Conservation (phyloP, 2,113 vertebrate genomes). For the human region DNA sequence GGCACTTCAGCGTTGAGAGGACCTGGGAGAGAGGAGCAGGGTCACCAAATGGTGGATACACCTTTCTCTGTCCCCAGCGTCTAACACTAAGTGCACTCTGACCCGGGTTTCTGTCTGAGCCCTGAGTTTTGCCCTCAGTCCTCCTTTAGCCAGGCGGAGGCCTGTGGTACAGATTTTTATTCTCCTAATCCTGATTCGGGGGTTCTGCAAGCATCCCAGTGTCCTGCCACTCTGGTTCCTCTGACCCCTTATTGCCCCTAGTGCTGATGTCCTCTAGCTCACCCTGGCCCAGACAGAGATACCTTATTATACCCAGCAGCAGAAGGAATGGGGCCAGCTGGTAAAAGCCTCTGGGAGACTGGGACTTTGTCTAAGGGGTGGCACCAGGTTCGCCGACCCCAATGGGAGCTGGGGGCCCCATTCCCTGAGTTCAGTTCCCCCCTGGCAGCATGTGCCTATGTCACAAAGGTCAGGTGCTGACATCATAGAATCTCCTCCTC, state of each 20-base stretch:
- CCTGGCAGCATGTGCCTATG: background rate
- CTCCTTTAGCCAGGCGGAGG: background rate
- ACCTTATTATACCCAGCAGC: background rate
- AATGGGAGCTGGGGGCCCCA: slow-evolving; percentile 38
- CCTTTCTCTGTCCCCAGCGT: rapidly evolving
- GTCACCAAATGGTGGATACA: background rate
- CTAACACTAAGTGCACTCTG: background rate
- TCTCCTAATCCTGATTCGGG: background rate
- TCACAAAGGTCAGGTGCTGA: slow-evolving; percentile 68
- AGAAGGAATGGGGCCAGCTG: background rate
- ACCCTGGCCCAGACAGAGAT: background rate
- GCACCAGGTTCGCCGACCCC: background rate
- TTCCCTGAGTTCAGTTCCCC: background rate
- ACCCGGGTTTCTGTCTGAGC: background rate
- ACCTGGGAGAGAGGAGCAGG: slow-evolving; percentile 19
- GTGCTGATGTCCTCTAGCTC: slow-evolving; percentile 7
- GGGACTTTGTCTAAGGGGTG: slow-evolving; percentile 47
- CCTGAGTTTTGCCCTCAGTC: background rate
- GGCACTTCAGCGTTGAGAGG: background rate
- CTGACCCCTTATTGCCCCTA: background rate
- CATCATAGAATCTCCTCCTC: slow-evolving; percentile 32
- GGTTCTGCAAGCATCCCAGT: slow-evolving; percentile 30
- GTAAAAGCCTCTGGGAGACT: slow-evolving; percentile 39
- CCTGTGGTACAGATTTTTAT: background rate
- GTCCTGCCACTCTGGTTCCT: background rate